phyloP scores from a whole-genome alignment of 2,113 vertebrate genomes.

The Microtus richardsoni region DNA sequence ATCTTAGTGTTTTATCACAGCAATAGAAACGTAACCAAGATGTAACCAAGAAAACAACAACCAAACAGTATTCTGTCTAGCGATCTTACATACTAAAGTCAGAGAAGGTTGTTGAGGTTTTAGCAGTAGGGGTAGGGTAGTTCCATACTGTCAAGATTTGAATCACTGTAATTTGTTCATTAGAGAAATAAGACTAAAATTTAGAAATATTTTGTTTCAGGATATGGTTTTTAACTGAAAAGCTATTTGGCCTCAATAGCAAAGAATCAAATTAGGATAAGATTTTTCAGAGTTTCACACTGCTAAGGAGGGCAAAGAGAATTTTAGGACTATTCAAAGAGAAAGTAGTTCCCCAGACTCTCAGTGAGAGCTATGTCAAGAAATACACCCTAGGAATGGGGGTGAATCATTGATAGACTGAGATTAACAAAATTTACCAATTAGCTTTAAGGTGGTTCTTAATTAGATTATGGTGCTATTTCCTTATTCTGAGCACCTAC shows the following conservation, averaged over 20 bases:
- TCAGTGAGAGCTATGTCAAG: background rate
- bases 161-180: background rate
- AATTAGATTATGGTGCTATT: background rate
- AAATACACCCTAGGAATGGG: background rate
- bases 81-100: background rate
- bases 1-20: background rate
- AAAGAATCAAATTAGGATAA: constrained; percentile 20
- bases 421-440: constrained; percentile 12
- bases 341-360: background rate
- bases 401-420: background rate
- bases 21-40: background rate
- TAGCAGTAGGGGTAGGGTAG: background rate
- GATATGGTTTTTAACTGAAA: constrained; percentile 17
- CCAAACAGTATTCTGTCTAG: background rate
- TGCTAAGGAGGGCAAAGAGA: background rate
- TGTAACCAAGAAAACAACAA: background rate
- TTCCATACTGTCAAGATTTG: background rate
- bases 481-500: background rate
- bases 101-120: background rate
- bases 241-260: background rate
- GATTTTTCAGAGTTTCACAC: background rate
- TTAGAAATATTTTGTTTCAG: background rate
- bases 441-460: background rate
- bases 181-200: background rate
- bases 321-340: background rate